Evolutionary conservation across 2,888 invertebrate species (phyloP), one percentile per base, ranked within the genome.

Genomic region (Athalia cordata): DNA sequence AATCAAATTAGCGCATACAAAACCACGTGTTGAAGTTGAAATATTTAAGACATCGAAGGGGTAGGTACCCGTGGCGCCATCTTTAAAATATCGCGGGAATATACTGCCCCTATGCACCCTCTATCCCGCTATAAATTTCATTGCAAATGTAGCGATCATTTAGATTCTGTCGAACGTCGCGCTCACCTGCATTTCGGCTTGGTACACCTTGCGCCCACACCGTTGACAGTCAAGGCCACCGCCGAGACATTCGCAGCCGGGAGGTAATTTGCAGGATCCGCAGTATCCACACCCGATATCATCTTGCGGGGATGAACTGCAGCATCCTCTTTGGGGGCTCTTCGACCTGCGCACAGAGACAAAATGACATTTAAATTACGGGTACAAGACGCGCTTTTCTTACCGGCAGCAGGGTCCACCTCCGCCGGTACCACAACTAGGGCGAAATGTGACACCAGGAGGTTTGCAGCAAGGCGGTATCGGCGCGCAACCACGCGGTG

Each of bases 151-250:
- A 29, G 29, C 47, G 64, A 43, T 64, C 15, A 45, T 43, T 62
- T 1, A 8, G 1, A 7, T 13, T 49, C 8, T 11, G 49, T 29
- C 29, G 3, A 6, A 57, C 7, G 45, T 57, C 8, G 47, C 13
- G 11, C 76, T 81, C 80, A 90, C 90, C 86, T 87, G 86, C 88
- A 88, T 88, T 68, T 88, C 89, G 45, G 89, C 89, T 47, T 87
- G 89, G 80, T 89, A 89, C 15, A 89, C 89, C 82, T 91, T 91
- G 61, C 87, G 85, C 8, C 89, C 89, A 70, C 91, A 90, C 77
- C 90, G 87, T 45, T 89, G 86, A 78, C 91, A 91, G 76, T 90
- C 82, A 74, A 84, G 82, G 61, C 89, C 85, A 50, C 88, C 86
- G 70, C 90, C 87, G 78, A 90, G 81, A 80, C 88, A 85, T 79